A percentile compares a stretch with the other conserved stretches of the same genome.
Conservation (phyloP, 2,888 invertebrate genomes). For the Tinea trinotella region DNA sequence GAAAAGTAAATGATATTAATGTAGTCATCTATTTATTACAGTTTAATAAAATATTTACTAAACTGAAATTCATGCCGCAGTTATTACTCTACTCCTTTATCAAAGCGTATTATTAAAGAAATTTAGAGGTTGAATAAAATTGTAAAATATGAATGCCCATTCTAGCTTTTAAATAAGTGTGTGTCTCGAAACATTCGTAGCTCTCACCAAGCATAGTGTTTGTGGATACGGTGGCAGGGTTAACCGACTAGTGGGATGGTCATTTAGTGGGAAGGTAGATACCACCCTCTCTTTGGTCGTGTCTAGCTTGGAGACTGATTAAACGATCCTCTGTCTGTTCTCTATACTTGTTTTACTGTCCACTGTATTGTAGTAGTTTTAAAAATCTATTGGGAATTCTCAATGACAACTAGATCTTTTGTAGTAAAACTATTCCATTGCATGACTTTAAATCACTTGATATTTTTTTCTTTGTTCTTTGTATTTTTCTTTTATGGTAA, state of each 20-base stretch:
- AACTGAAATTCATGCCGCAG: too few species aligned
- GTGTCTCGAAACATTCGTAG: constrained; percentile 29
- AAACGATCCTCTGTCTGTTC: constrained; percentile 60
- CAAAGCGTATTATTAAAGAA: not conserved
- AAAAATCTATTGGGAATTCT: too few species aligned
- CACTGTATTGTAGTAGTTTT: not conserved
- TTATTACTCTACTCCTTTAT: too few species aligned
- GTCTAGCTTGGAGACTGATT: constrained; percentile 63
- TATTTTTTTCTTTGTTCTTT: too few species aligned
- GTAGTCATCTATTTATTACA: too few species aligned
- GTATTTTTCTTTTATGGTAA: too few species aligned
- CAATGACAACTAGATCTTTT: too few species aligned
- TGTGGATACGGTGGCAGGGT: constrained; percentile 67
- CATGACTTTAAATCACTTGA: too few species aligned
- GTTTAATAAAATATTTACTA: too few species aligned
- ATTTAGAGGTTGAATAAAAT: not conserved
- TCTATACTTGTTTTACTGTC: constrained; percentile 40
- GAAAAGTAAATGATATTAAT: too few species aligned
- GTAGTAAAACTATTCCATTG: too few species aligned
- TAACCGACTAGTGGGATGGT: constrained; percentile 66
- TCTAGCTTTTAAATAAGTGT: constrained; percentile 27
- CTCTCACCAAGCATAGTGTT: constrained; percentile 60
- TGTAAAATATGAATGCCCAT: too few species aligned
- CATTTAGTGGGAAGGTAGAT: constrained; percentile 63
- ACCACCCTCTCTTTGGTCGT: constrained; percentile 30